Conservation (phyloP, 2,888 invertebrate genomes). For the Resseliella maxima region DNA sequence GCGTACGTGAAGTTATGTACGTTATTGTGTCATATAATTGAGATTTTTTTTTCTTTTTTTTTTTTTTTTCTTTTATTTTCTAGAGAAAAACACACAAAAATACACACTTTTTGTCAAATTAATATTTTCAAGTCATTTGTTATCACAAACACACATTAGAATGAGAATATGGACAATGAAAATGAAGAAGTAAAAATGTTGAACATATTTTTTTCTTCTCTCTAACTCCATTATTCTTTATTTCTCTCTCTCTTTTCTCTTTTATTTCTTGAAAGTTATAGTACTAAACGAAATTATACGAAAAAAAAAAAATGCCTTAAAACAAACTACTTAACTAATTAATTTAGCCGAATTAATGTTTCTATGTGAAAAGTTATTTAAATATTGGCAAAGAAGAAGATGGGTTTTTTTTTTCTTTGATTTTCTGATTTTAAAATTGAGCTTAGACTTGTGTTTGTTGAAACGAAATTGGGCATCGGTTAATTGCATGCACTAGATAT, state of each 20-base stretch:
- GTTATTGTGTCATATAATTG: not conserved
- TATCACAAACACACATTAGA: not conserved
- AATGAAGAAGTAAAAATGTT: not conserved
- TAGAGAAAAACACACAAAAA: no score
- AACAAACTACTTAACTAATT: not conserved
- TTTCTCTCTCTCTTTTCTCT: no score
- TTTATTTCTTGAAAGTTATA: not conserved
- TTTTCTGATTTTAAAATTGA: no score
- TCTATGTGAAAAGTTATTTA: not conserved
- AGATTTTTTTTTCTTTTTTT: not conserved
- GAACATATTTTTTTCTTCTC: no score
- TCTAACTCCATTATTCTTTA: no score
- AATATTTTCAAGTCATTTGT: not conserved
- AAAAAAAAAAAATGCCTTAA: not conserved
- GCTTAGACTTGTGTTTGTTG: no score
- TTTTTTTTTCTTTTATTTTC: not conserved
- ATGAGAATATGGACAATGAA: not conserved
- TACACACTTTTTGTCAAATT: no score
- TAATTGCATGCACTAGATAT: no score
- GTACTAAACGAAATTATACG: not conserved
- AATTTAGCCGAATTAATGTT: not conserved
- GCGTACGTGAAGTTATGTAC: not conserved
- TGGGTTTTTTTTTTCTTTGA: not conserved
- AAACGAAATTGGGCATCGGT: no score
- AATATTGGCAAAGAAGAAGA: not conserved